These are phyloP conservation scores for Globicephala melas DNA, from an alignment of 2,113 vertebrate genomes.

Conservation along the genomic window DNA sequence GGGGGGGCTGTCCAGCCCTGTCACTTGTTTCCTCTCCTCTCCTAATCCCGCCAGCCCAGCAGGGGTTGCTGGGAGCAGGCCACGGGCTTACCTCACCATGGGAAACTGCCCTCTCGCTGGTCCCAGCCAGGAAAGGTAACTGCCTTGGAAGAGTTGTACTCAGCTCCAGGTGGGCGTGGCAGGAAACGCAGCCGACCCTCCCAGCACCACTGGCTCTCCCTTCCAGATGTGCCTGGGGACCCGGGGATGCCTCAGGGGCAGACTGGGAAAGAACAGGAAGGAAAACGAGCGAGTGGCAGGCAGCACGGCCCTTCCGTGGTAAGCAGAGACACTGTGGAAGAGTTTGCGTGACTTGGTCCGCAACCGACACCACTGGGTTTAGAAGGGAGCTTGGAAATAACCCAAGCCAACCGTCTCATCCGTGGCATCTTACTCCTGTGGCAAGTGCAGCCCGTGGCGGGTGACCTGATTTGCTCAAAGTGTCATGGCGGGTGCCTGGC, in stretches of 20 bases:
- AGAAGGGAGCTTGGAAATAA: neutral
- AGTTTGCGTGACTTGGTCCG: neutral
- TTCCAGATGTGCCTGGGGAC: constrained; percentile 35
- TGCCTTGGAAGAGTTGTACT: neutral
- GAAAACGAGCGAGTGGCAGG: neutral
- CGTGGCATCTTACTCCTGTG: neutral
- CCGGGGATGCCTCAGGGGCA: neutral
- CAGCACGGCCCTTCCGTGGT: too few relatives aligned
- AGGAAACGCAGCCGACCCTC: neutral
- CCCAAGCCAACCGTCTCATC: neutral
- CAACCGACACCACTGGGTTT: too few relatives aligned
- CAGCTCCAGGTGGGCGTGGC: neutral
- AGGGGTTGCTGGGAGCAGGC: neutral
- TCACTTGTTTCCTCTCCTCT: neutral
- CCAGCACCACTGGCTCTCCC: neutral
- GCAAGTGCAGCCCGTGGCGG: neutral
- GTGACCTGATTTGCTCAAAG: neutral
- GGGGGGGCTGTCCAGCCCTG: neutral
- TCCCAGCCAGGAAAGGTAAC: constrained; percentile 40
- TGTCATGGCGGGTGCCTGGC: neutral
- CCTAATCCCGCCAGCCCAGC: constrained; percentile 3
- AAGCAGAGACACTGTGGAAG: too few relatives aligned
- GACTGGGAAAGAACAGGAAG: neutral
- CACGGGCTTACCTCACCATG: neutral
- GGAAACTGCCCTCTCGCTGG: constrained; percentile 33